Evolutionary conservation across 2,113 vertebrate genomes (phyloP), one percentile per base, ranked within the genome.

Genomic region (Anser cygnoides): DNA sequence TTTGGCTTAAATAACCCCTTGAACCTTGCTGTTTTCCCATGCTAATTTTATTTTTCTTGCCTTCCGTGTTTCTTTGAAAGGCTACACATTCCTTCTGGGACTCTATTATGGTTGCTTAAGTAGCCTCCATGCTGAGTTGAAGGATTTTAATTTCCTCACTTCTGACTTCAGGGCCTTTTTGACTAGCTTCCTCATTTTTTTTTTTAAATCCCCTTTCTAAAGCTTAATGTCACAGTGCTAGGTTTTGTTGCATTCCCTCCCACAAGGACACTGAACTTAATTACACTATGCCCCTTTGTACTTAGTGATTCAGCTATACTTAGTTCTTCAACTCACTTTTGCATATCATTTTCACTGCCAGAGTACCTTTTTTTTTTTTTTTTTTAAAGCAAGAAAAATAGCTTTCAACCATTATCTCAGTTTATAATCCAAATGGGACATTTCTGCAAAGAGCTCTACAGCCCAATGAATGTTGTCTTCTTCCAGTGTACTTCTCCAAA

Each of bases 131-230:
- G 97, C 97, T 97, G 97, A 96, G 97, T 87, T 83, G 91, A 97
- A 97, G 95, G 96, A 96, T 97, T 97, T 97, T 97, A 96, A 97
- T 97, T 97, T 97, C 96, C 96, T 97, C 94, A 95, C 93, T 93
- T 97, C 89, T 97, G 96, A 96, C 96, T 97, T 97, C 87, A 85
- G 96, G 96, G 94, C 95, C 92, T 97, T 96, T 96, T 91, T 95
- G 89, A 93, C 92, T 68, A 91, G 84, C 89, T 96, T 95, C 84
- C 92, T 96, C 66, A 33, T 82, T 89, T 80, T 89, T 83, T 58
- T 73, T 81, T 83, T 89, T 18, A 57, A 95, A 94, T 96, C 89
- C 92, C 72, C 25, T 87, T 92, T 93, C 91, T 94, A 83, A 95
- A 91, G 89, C 94, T 93, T 95, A 94, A 96, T 95, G 95, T 91